Percentiles rank a stretch among this genome's conserved stretches.
Evolutionary conservation across 2,797 vertebrate genomes (phyloP).

Genomic region (Lutjanus campechanus): DNA sequence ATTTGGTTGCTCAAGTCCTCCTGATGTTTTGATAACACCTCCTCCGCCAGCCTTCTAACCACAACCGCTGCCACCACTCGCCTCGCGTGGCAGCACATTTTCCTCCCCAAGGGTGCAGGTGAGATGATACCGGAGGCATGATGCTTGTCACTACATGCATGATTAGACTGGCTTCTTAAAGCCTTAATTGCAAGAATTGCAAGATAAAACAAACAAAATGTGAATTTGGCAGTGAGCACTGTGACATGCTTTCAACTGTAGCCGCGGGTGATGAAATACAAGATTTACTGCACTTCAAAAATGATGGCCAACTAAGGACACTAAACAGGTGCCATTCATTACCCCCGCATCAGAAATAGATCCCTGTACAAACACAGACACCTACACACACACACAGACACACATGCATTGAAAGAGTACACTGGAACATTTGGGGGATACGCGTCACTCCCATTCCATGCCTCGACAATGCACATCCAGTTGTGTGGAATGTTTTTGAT

Average conservation of each 20-base stretch:
- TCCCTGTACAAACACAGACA: conserved; percentile 61
- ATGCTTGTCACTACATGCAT: conserved; percentile 57
- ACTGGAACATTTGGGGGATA: conserved; percentile 52
- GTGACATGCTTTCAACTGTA: conserved; percentile 50
- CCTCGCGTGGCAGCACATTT: conserved; percentile 19
- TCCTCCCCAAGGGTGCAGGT: conserved; percentile 8
- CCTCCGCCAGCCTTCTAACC: neutral
- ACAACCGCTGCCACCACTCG: conserved; percentile 1
- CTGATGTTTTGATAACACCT: conserved; percentile 41
- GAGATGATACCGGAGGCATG: conserved; percentile 40
- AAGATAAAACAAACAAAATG: conserved; percentile 59
- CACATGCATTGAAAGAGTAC: conserved; percentile 18
- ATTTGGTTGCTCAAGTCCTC: conserved; percentile 19
- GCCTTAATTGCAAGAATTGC: conserved; percentile 50
- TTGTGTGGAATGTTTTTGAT: conserved; percentile 58
- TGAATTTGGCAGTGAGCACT: conserved; percentile 41
- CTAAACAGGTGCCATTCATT: conserved; percentile 81
- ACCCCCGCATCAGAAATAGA: conserved; percentile 76
- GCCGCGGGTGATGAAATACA: conserved; percentile 69
- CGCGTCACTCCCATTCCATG: conserved; percentile 45
- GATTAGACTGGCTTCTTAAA: conserved; percentile 50
- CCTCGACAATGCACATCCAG: conserved; percentile 49
- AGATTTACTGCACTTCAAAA: conserved; percentile 72
- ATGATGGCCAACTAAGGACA: conserved; percentile 72
- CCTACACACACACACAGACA: conserved; percentile 26